Base-by-base conservation (phyloP, 1,140 invertebrate genomes). In the Caenorhabditis briggsae region DNA sequence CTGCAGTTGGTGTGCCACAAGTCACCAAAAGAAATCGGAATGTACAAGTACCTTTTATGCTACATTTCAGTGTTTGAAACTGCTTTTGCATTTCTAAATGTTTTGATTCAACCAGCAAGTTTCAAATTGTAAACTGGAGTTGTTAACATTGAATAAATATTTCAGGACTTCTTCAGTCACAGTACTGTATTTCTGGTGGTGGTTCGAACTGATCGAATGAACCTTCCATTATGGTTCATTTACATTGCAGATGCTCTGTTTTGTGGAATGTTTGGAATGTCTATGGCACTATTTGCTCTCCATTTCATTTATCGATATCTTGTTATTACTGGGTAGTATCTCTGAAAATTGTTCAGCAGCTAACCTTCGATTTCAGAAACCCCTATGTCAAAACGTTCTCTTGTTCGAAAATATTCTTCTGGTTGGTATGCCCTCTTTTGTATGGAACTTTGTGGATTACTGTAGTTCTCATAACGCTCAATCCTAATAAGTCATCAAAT, bases 231-330 rank as follows among this genome's bases (percentile, higher is more conserved):
- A 2, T 43, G 33, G 14, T 18, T 70, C 9, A 70, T 70, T 18
- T 70, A 46, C 18, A 70, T 70, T 43, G 18, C 8, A 11, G 18
- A 70, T 46, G 33, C 6, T 8, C 0, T 70, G 12, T 46, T 70
- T 3, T 70, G 64, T n/a, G 64, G 64, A 70, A 70, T 70, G 64
- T 70, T 70, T 23, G 64, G 64, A 70, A 70, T 70, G 64, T 70
- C 64, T 16, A 70, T 70, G 64, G 64, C 64, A 43, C 16, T 70
- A 3, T 70, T 70, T 46, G 64, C 64, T 43, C 33, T 70, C 3
- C 64, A 70, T 46, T 46, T 70, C 23, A 18, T 70, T 8, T 70
- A 70, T n/a, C 64, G 64, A n/a, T 70, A 70, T 70, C 41, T 70
- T 5, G 64, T 70, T 11, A 8, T 70, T 18, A 70, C 64, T 18